phyloP scores from a whole-genome alignment of 2,888 invertebrate genomes.

The Chymomyza caudatula region DNA sequence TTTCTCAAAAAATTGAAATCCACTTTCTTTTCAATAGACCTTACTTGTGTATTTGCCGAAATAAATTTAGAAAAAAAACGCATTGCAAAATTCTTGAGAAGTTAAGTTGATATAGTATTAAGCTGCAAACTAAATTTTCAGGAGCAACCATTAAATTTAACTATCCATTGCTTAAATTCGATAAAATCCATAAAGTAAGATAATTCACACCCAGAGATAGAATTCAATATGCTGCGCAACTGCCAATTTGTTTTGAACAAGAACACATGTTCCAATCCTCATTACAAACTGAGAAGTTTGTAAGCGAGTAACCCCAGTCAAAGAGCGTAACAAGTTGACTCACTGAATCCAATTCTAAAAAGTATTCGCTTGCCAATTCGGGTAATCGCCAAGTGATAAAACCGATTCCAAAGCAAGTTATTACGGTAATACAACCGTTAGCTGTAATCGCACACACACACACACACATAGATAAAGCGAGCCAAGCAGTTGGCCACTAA shows the following conservation, averaged over 20 bases:
- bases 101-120: no score
- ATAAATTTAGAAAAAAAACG: no score
- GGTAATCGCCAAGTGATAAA: conserved; percentile 34
- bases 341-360: background rate
- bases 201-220: background rate
- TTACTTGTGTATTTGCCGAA: no score
- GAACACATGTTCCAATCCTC: background rate
- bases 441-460: conserved; percentile 35
- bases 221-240: background rate
- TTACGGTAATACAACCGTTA: conserved; percentile 32
- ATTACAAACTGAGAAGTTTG: background rate
- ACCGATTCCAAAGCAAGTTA: conserved; percentile 38
- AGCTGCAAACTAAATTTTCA: no score
- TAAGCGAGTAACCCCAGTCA: background rate
- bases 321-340: background rate
- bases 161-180: no score
- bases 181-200: no score
- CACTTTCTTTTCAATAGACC: no score
- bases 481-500: conserved; percentile 51
- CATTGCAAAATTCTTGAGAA: no score
- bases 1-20: no score
- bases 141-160: no score
- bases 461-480: conserved; percentile 23
- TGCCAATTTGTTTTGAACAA: background rate
- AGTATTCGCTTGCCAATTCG: conserved; percentile 1